Percentiles rank a stretch among this genome's conserved stretches.
phyloP scores from a whole-genome alignment of 2,888 invertebrate species.

The Oxystoma pomonae region DNA sequence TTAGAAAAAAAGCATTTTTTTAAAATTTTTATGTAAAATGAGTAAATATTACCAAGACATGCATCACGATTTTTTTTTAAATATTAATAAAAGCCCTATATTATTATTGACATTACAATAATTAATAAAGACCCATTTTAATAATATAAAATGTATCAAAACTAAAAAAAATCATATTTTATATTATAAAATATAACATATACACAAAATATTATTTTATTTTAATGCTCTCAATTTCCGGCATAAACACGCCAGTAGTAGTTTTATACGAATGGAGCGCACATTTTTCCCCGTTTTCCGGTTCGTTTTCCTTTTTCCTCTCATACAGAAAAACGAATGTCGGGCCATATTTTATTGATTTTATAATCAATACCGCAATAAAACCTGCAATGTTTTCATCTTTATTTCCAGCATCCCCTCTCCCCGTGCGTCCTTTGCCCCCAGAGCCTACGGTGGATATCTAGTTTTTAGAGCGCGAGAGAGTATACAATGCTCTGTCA shows the following conservation, averaged over 20 bases:
- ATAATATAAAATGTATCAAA: no score
- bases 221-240: background rate
- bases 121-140: no score
- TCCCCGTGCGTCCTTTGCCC: slow-evolving; percentile 12
- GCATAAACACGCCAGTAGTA: background rate
- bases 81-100: no score
- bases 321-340: background rate
- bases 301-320: slow-evolving; percentile 19
- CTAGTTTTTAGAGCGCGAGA: no score
- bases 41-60: no score
- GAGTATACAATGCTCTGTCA: no score
- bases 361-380: slow-evolving; percentile 54
- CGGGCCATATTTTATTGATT: slow-evolving; percentile 52
- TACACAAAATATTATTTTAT: background rate
- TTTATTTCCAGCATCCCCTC: slow-evolving; percentile 47
- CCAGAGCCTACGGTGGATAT: background rate
- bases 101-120: no score
- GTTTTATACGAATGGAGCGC: background rate
- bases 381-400: slow-evolving; percentile 53
- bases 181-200: background rate
- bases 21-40: no score
- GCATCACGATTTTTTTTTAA: no score
- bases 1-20: no score
- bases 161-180: background rate
- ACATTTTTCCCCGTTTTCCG: background rate